Evolutionary conservation across 1,140 invertebrate genomes (phyloP).

Genomic region (Heliconius nattereri): DNA sequence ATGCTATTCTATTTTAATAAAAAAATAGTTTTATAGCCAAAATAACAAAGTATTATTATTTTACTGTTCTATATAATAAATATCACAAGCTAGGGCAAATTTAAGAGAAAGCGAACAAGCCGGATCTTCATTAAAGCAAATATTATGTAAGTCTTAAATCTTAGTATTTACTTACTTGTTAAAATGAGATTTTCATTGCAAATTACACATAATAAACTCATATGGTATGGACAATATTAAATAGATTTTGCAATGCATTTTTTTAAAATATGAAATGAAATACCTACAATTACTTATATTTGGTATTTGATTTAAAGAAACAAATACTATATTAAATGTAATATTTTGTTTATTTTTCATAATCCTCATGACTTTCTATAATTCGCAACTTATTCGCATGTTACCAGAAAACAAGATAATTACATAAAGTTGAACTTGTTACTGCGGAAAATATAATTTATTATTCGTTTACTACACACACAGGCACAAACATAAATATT

Average conservation of each 20-base stretch:
- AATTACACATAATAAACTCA: neutral
- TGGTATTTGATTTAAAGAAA: too few relatives aligned
- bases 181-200: neutral
- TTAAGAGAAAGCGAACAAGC: slow-evolving; percentile 15
- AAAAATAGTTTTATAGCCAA: too few relatives aligned
- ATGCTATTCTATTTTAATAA: too few relatives aligned
- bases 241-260: neutral
- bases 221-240: too few relatives aligned
- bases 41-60: neutral
- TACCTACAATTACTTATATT: too few relatives aligned
- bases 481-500: too few relatives aligned
- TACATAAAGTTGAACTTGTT: neutral
- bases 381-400: neutral
- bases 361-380: neutral
- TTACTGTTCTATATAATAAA: neutral
- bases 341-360: neutral
- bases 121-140: slow-evolving; percentile 12
- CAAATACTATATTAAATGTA: too few relatives aligned
- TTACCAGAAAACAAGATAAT: neutral
- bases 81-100: neutral
- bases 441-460: neutral
- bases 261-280: too few relatives aligned
- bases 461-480: neutral
- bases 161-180: neutral
- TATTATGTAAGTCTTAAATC: neutral